Evolutionary conservation across 2,113 vertebrate species (phyloP).

Genomic region (Ranitomeya imitator): DNA sequence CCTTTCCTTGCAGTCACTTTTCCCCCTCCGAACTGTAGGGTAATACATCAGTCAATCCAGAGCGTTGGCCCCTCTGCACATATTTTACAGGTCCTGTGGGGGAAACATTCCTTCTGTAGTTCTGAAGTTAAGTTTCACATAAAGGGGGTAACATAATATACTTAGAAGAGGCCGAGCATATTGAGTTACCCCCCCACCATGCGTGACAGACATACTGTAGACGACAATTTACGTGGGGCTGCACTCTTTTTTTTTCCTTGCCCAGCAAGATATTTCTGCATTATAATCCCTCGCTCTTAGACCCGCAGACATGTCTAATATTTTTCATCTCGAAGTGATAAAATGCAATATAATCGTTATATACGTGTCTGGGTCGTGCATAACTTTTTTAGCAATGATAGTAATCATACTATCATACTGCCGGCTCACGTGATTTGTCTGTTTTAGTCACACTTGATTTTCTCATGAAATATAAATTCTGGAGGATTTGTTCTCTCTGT

Average conservation of each 20-base stretch:
- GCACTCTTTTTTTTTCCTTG: not conserved
- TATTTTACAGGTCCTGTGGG: conserved; percentile 20
- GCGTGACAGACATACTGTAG: not conserved
- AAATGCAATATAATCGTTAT: not conserved
- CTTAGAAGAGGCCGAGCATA: conserved; percentile 19
- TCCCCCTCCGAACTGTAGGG: not conserved
- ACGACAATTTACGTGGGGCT: not conserved
- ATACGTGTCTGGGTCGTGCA: too few relatives aligned
- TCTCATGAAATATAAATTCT: too few relatives aligned
- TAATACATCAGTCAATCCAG: not conserved
- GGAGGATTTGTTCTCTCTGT: too few relatives aligned
- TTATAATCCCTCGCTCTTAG: not conserved
- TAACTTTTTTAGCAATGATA: too few relatives aligned
- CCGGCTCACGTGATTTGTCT: too few relatives aligned
- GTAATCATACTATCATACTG: too few relatives aligned
- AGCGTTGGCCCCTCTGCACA: not conserved
- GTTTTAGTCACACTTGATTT: too few relatives aligned
- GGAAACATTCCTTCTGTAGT: not conserved
- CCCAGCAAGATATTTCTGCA: not conserved
- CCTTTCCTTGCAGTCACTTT: not conserved
- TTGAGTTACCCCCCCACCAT: conserved; percentile 8
- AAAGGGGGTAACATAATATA: conserved; percentile 23
- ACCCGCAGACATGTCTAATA: not conserved
- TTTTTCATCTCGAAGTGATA: not conserved
- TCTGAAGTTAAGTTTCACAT: not conserved